Evolutionary conservation across 2,888 invertebrate species (phyloP), one percentile per base, ranked within the genome.

Genomic region (Caenorhabditis sp.): DNA sequence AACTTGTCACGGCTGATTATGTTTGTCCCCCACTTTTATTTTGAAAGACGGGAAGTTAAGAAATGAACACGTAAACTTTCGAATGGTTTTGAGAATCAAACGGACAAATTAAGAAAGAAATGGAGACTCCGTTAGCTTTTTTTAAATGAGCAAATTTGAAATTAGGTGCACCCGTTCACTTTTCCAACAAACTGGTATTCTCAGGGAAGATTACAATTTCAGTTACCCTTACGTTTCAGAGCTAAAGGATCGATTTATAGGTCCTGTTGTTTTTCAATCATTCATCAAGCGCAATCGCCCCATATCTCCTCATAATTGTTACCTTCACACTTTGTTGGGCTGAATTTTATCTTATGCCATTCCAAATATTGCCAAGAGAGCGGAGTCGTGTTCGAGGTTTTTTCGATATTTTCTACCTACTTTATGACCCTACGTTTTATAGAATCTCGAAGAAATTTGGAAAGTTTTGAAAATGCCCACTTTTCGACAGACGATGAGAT

Each of bases 271-370:
- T 68, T 26, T 81, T 81, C 61, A 71, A 71, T 48, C 73, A 77
- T 26, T 63, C 70, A 15, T 61, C 68, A n/a, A 75, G 65, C 24
- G 71, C 73, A 1, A 56, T 83, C 6, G 82, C 82, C 24, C 84
- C 83, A 52, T 77, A 85, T 61, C 68, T 87, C 20, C 71, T 87
- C 17, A 79, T 87, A 11, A 74, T 87, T 11, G 73, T 83, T 0
- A 83, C 87, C 3, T 85, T 87, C 30, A 77, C 79, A 22, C 76
- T 85, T 13, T 83, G 83, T 24, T 87, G 87, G 87, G 81, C 83
- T 15, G 86, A 87, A 66, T 79, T 87, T 39, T 87, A 84, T 78
- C 66, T 87, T 30, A 80, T 87, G 83, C 87, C 87, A 2, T 87
- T 86, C 70, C 81, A 86, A 62, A 85, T 87, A 30, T 66, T 87